These are phyloP conservation scores for Dipus sagitta DNA, from an alignment of 2,797 vertebrate species.

Conservation along the genomic window DNA sequence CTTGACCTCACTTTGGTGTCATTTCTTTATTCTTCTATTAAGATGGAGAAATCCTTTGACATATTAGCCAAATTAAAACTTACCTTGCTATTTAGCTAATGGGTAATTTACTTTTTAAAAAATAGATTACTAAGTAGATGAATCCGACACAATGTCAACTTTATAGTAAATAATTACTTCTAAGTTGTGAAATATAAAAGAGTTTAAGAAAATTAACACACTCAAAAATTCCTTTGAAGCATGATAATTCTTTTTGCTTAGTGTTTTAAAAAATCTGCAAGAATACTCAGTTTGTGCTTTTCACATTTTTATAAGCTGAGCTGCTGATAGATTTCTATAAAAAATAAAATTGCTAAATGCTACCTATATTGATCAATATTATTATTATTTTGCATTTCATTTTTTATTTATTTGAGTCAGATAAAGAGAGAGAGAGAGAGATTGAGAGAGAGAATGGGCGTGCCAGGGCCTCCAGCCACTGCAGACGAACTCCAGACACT, in stretches of 20 bases:
- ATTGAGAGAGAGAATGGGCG: no score
- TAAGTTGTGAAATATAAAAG: not conserved
- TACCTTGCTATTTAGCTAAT: constrained; percentile 21
- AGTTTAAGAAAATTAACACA: constrained; percentile 36
- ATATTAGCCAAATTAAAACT: constrained; percentile 23
- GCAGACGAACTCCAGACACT: no score
- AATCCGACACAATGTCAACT: constrained; percentile 21
- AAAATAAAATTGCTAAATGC: constrained; percentile 27
- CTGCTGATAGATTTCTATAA: constrained; percentile 37
- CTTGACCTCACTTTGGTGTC: not conserved
- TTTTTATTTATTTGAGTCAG: no score
- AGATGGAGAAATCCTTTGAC: constrained; percentile 10
- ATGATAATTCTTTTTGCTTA: not conserved
- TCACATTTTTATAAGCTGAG: constrained; percentile 20
- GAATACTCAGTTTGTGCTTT: constrained; percentile 20
- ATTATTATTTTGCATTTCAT: not conserved
- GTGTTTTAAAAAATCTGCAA: not conserved
- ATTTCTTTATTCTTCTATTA: not conserved
- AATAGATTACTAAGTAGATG: constrained; percentile 14
- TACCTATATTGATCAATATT: not conserved
- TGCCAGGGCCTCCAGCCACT: no score
- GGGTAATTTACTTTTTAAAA: constrained; percentile 14
- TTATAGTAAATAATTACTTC: constrained; percentile 27
- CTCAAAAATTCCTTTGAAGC: constrained; percentile 16
- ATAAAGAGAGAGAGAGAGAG: no score